Conservation (phyloP, 1,140 invertebrate species). For the Argopecten irradians region DNA sequence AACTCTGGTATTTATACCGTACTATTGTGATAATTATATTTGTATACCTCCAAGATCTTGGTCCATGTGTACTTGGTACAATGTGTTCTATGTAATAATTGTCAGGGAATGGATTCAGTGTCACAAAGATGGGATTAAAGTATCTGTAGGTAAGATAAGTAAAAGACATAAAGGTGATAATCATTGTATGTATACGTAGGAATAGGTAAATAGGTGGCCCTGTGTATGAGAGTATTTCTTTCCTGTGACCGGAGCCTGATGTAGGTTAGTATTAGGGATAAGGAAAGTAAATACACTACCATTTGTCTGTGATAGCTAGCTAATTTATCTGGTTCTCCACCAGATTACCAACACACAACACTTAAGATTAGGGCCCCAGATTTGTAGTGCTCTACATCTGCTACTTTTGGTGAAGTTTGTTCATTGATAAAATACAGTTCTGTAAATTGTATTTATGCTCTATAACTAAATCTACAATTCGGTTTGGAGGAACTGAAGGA, state of each 20-base stretch:
- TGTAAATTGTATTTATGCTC: no score
- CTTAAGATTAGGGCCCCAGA: not conserved
- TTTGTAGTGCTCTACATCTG: not conserved
- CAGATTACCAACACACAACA: not conserved
- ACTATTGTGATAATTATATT: no score
- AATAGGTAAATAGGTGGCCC: not conserved
- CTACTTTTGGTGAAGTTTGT: not conserved
- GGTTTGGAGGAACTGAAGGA: no score
- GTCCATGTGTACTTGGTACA: no score
- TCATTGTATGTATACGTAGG: not conserved
- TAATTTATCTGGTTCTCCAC: not conserved
- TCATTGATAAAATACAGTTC: not conserved
- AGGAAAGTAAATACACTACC: not conserved
- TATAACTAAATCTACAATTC: no score
- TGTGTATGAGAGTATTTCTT: not conserved
- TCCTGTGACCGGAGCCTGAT: not conserved
- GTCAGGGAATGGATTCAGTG: no score
- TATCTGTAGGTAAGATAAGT: not conserved
- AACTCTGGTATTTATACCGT: no score
- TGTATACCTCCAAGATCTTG: no score
- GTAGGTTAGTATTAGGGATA: not conserved
- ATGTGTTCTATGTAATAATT: no score
- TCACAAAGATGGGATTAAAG: not conserved
- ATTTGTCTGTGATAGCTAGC: not conserved
- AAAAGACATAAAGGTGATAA: not conserved